A percentile compares a stretch with the other conserved stretches of the same genome.
phyloP scores from a whole-genome alignment of 2,888 invertebrate species.

The Hirtodrosophila duncani region DNA sequence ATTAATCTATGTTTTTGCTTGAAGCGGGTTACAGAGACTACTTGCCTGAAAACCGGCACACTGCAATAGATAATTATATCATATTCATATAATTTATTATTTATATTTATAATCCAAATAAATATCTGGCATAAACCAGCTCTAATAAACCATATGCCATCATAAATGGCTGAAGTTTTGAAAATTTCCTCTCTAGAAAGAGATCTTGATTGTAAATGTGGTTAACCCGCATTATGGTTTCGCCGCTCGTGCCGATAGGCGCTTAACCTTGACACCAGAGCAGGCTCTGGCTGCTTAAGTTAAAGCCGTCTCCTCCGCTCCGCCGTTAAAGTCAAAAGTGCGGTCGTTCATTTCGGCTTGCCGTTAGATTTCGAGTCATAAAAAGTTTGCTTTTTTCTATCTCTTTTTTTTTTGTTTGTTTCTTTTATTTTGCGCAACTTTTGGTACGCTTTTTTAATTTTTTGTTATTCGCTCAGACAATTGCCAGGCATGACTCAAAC shows the following conservation, averaged over 20 bases:
- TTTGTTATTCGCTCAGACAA: constrained; percentile 39
- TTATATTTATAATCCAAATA: too few species aligned
- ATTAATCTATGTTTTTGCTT: too few species aligned
- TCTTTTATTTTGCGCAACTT: constrained; percentile 37
- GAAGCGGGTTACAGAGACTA: too few species aligned
- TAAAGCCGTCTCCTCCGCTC: constrained; percentile 15
- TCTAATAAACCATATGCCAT: too few species aligned
- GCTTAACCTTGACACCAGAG: constrained; percentile 67
- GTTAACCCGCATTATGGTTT: constrained; percentile 56
- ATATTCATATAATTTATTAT: too few species aligned
- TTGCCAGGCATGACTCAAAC: constrained; percentile 64
- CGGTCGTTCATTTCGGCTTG: constrained; percentile 27
- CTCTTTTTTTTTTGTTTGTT: constrained; percentile 13
- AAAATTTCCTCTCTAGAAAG: not conserved
- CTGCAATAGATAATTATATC: too few species aligned
- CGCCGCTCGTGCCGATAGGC: constrained; percentile 61
- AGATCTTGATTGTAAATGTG: constrained; percentile 7
- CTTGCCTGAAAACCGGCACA: too few species aligned
- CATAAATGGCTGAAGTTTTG: too few species aligned
- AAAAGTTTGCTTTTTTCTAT: constrained; percentile 29
- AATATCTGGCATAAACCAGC: too few species aligned
- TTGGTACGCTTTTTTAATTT: constrained; percentile 12
- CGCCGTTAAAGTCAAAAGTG: constrained; percentile 51
- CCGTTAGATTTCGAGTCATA: constrained; percentile 59
- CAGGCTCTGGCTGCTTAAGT: constrained; percentile 6